phyloP scores from a whole-genome alignment of 2,797 vertebrate genomes.

The Mycteria americana region DNA sequence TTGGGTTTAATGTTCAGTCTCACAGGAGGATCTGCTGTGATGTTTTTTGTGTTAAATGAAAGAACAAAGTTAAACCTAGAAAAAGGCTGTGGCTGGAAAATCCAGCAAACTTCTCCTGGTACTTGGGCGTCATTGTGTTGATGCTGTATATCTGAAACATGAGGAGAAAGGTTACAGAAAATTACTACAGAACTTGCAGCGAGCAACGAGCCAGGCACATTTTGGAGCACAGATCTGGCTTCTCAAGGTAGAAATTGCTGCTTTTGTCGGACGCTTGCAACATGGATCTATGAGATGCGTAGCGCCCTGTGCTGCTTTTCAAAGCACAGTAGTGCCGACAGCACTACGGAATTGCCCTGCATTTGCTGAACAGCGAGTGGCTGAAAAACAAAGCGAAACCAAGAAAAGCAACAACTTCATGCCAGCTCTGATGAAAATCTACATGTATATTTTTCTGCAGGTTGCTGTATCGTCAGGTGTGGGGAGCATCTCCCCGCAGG shows the following conservation, averaged over 20 bases:
- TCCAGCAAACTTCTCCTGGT: background rate
- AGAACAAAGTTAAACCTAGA: background rate
- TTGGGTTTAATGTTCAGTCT: background rate
- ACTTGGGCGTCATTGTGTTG: background rate
- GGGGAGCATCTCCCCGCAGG: background rate
- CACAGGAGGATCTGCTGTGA: background rate
- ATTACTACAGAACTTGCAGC: background rate
- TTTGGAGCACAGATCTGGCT: background rate
- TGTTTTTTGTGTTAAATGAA: background rate
- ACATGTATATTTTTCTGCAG: background rate
- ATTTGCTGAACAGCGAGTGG: background rate
- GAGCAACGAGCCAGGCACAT: background rate
- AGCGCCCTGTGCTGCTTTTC: background rate
- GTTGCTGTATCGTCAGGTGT: background rate
- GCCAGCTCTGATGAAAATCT: background rate
- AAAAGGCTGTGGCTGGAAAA: background rate
- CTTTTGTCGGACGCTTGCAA: background rate
- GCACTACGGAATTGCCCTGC: background rate
- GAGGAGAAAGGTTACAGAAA: background rate
- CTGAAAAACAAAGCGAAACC: background rate
- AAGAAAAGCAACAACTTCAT: background rate
- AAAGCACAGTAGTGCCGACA: background rate
- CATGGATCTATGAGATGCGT: background rate
- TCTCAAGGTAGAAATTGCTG: background rate
- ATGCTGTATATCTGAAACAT: background rate